Conservation (phyloP, 2,888 invertebrate species). For the Tetragnatha montana region DNA sequence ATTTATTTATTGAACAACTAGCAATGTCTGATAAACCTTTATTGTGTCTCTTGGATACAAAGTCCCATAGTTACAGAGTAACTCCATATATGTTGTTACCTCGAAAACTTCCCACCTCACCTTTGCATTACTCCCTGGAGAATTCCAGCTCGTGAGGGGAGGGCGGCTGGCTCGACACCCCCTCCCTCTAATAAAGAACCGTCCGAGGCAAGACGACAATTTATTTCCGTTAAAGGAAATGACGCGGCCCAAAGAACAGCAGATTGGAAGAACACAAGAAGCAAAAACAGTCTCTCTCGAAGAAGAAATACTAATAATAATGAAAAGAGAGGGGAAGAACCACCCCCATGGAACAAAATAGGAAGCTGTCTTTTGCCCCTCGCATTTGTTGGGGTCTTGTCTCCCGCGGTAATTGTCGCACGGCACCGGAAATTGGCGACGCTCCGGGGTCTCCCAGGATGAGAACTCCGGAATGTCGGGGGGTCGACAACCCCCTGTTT, state of each 20-base stretch:
- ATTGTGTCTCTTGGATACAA: background rate
- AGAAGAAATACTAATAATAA: constrained; percentile 68
- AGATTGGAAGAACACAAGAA: constrained; percentile 4
- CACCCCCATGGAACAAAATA: constrained; percentile 25
- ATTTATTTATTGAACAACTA: too few species aligned
- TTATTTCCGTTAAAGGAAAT: constrained; percentile 69
- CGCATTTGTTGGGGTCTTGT: constrained; percentile 68
- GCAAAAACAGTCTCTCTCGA: constrained; percentile 2
- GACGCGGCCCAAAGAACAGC: constrained; percentile 52
- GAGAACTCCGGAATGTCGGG: background rate
- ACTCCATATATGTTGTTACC: background rate
- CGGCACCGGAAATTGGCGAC: constrained; percentile 67
- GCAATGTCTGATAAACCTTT: too few species aligned
- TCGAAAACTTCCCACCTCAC: constrained; percentile 29
- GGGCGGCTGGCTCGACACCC: constrained; percentile 5
- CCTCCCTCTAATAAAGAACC: constrained; percentile 59
- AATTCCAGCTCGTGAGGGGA: background rate
- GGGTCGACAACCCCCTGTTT: background rate
- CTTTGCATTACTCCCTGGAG: constrained; percentile 44
- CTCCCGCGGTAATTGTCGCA: constrained; percentile 65
- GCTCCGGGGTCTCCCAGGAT: constrained; percentile 60
- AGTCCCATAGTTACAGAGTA: background rate
- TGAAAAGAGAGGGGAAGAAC: constrained; percentile 40
- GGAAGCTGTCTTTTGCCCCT: background rate
- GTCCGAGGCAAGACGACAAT: constrained; percentile 43